Percentiles rank a stretch among this genome's conserved stretches.
These are phyloP conservation scores for Bombus vancouverensis DNA, from an alignment of 1,140 invertebrate genomes.

Conservation along the genomic window DNA sequence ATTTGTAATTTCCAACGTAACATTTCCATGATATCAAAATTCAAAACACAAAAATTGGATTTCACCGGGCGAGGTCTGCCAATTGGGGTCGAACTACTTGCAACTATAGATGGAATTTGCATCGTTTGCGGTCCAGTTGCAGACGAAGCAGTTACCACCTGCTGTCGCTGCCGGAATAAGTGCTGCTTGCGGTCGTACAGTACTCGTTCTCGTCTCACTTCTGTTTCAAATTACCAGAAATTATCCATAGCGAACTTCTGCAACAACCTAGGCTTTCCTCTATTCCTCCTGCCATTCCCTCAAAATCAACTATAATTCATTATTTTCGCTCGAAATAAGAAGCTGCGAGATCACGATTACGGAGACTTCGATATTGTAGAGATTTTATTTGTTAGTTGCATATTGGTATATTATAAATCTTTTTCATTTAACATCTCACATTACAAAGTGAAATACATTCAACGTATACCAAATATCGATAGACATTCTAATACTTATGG, in stretches of 20 bases:
- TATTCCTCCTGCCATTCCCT: not conserved
- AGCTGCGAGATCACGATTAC: not conserved
- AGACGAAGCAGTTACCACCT: slow-evolving; percentile 3
- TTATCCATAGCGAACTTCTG: not conserved
- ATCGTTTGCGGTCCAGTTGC: slow-evolving; percentile 24
- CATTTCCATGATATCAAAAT: not conserved
- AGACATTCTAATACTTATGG: too few relatives aligned
- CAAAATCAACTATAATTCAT: not conserved
- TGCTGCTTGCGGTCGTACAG: not conserved
- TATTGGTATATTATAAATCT: too few relatives aligned
- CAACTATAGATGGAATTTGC: slow-evolving; percentile 5
- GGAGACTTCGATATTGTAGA: not conserved
- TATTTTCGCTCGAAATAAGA: not conserved
- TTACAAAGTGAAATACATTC: too few relatives aligned
- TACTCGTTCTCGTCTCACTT: not conserved
- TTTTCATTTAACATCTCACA: too few relatives aligned
- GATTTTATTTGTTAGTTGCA: not conserved
- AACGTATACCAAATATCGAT: too few relatives aligned
- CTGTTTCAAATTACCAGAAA: slow-evolving; percentile 12
- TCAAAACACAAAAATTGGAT: not conserved
- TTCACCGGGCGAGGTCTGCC: not conserved
- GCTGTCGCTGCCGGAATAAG: not conserved
- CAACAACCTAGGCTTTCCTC: not conserved
- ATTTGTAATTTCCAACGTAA: not conserved
- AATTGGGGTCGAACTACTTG: slow-evolving; percentile 4